Evolutionary conservation across 2,797 vertebrate species (phyloP).

Genomic region (Champsocephalus esox): DNA sequence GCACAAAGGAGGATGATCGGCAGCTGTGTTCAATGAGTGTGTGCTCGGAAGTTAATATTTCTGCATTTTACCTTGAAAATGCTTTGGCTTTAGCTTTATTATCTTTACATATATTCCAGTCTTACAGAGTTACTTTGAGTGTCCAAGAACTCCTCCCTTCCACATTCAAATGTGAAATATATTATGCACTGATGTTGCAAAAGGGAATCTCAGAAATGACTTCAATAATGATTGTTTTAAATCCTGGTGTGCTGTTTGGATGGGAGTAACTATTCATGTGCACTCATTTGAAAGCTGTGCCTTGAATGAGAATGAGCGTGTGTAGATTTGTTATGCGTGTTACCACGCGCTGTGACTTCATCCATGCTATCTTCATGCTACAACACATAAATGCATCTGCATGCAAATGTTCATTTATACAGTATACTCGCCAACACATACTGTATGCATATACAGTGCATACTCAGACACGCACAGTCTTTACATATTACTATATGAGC

Average conservation of each 20-base stretch:
- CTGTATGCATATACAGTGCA: background rate
- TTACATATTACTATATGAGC: background rate
- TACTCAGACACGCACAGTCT: background rate
- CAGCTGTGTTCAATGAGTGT: background rate
- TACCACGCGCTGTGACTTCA: constrained; percentile 42
- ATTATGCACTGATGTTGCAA: background rate
- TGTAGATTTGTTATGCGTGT: constrained; percentile 38
- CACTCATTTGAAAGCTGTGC: constrained; percentile 10
- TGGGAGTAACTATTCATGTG: background rate
- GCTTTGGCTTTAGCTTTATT: background rate
- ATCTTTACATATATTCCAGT: constrained; percentile 1
- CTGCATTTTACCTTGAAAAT: background rate
- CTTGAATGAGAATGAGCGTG: constrained; percentile 21
- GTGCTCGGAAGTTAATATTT: background rate
- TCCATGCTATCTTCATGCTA: constrained; percentile 18
- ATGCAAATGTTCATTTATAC: constrained; percentile 29
- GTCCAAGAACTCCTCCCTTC: constrained; percentile 11
- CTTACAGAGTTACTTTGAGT: background rate
- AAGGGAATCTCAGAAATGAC: background rate
- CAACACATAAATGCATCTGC: constrained; percentile 21
- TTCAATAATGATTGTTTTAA: background rate
- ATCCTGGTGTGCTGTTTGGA: background rate
- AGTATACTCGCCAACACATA: background rate
- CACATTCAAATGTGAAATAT: background rate
- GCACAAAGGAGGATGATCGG: constrained; percentile 7